These are phyloP conservation scores for Aplodontia rufa DNA, from an alignment of 2,113 vertebrate genomes.

Conservation along the genomic window DNA sequence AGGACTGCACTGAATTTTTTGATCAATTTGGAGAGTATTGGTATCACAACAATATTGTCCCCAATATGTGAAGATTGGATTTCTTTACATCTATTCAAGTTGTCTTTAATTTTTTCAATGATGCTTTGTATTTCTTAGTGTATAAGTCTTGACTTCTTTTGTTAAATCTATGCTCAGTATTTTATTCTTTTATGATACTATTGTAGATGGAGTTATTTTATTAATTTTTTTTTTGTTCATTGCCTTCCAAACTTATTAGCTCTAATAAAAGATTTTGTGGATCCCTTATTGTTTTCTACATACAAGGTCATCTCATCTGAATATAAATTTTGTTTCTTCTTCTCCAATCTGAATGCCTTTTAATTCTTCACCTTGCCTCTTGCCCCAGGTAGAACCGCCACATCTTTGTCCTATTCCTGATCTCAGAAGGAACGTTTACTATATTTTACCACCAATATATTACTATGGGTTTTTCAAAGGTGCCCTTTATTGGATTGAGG, in stretches of 20 bases:
- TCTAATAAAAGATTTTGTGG: not conserved
- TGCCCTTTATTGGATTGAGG: not conserved
- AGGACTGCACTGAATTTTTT: not conserved
- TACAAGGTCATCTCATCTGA: not conserved
- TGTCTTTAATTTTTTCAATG: not conserved
- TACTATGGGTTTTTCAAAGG: not conserved
- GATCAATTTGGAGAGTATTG: not conserved
- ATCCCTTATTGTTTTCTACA: not conserved
- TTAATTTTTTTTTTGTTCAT: not conserved
- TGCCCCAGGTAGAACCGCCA: not conserved
- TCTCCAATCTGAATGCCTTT: not conserved
- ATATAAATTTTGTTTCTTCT: not conserved
- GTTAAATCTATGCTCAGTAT: not conserved
- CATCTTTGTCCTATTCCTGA: not conserved
- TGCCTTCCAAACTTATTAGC: not conserved
- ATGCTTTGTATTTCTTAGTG: not conserved
- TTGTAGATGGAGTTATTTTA: not conserved
- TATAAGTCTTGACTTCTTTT: not conserved
- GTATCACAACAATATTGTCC: not conserved
- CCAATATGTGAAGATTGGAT: not conserved
- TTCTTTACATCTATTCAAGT: not conserved
- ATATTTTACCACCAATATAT: not conserved
- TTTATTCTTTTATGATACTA: not conserved
- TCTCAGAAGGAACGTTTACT: not conserved
- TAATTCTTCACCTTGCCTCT: not conserved